Percentiles rank a stretch among this genome's conserved stretches.
phyloP scores from a whole-genome alignment of 2,888 invertebrate genomes.

The Drosophila mercatorum region DNA sequence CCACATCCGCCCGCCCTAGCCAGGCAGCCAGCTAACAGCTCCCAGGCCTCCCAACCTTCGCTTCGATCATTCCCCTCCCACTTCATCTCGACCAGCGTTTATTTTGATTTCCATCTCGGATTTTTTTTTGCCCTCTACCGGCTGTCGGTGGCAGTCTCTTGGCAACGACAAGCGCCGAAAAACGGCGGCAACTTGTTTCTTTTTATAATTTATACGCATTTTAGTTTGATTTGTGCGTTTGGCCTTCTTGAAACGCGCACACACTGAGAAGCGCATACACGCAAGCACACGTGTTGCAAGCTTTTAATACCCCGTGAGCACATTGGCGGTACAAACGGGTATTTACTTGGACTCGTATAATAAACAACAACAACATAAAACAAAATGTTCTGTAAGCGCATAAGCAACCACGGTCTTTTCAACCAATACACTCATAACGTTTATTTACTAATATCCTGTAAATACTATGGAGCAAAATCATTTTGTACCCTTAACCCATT shows the following conservation, averaged over 20 bases:
- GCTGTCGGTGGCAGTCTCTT: conserved; percentile 30
- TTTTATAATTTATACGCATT: conserved; percentile 70
- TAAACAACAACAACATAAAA: no score
- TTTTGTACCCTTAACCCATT: no score
- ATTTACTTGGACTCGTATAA: neutral
- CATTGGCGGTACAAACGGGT: neutral
- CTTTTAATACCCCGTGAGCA: conserved; percentile 36
- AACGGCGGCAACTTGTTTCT: conserved; percentile 67
- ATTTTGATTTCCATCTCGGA: conserved; percentile 65
- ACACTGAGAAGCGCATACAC: neutral
- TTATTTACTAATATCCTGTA: no score
- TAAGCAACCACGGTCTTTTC: neutral
- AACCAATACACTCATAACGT: no score
- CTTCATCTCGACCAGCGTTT: conserved; percentile 54
- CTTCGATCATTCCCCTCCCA: conserved; percentile 1
- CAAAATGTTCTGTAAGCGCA: no score
- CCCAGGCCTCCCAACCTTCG: neutral
- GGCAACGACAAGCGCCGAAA: conserved; percentile 43
- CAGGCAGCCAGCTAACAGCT: neutral
- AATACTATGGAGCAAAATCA: no score
- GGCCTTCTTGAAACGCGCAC: neutral
- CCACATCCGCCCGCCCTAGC: neutral
- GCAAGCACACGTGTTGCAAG: conserved; percentile 45
- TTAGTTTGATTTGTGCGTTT: conserved; percentile 34
- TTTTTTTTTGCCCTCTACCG: neutral